Base-by-base conservation (phyloP, 1,140 invertebrate species). In the Nymphalis io region DNA sequence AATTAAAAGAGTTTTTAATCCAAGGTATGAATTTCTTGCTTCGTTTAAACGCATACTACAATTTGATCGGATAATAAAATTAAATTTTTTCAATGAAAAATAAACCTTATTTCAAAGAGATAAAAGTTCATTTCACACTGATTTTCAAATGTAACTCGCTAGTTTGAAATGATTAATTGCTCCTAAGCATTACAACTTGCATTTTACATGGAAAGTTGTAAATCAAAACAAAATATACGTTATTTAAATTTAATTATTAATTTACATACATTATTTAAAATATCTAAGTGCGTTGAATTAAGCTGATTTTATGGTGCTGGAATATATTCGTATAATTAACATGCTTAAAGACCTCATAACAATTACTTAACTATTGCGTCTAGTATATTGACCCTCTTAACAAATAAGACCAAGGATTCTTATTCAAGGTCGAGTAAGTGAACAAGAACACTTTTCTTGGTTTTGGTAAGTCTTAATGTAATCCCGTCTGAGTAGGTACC, bases 41-140 rank as follows among this genome's bases (percentile, higher is more conserved):
- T 21, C 40, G 53, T 58, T 58, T 42, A 60, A 60, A 59, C 23
- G 57, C 58, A 67, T 44, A 59, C 44, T 67, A 57, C 57, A 67
- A 59, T 59, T 60, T 67, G 65, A 67, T 64, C 62, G 51, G 15
- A 27, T 48, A 57, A 67, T 67, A 67, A 67, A 46, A 48, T 60
- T 46, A 67, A 59, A 66, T 46, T 23, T 6, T 13, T 5, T 23
- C 18, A 44, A 4, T 44, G 2, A n/a, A 60, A 60, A 39, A 33
- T n/a, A 2, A 60, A 60, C 51, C 51, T 61, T 66, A 51, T 53
- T 1, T 65, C 27, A 21, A 33, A 13, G 15, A 3, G 3, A 10
- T n/a, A 21, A 58, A 57, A 27, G 33, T 15, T 53, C 11, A 53
- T 21, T 27, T 55, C 5, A 21, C 13, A 16, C 15, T 42, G 18